Evolutionary conservation across 2,888 invertebrate species (phyloP).

Genomic region (Drosophila gaucha): DNA sequence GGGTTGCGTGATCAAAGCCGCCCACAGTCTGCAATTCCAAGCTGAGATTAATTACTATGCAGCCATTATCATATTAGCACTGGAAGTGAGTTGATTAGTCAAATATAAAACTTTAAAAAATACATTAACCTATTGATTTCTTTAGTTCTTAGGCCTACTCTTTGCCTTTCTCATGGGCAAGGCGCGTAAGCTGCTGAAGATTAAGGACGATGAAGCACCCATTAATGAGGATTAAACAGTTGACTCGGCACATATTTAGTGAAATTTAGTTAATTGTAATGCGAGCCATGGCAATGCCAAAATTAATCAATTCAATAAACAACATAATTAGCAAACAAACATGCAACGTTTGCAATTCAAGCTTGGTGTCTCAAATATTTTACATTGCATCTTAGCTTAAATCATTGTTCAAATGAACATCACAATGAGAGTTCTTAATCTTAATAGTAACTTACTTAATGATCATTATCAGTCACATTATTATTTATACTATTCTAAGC

Average conservation of each 20-base stretch:
- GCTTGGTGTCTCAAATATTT: too few relatives aligned
- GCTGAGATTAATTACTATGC: slow-evolving; percentile 63
- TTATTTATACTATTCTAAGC: background rate
- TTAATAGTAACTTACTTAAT: background rate
- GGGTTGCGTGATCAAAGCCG: slow-evolving; percentile 69
- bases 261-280: slow-evolving; percentile 18
- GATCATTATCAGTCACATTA: background rate
- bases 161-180: slow-evolving; percentile 63
- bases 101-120: too few relatives aligned
- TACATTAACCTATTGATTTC: background rate
- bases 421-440: too few relatives aligned
- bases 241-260: background rate
- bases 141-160: slow-evolving; percentile 57
- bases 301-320: slow-evolving; percentile 35
- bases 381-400: background rate
- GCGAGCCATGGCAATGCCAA: slow-evolving; percentile 34
- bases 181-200: slow-evolving; percentile 62
- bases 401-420: too few relatives aligned
- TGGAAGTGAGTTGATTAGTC: slow-evolving; percentile 55
- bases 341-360: background rate
- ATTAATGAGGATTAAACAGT: slow-evolving; percentile 53
- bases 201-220: slow-evolving; percentile 68
- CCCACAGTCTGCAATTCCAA: slow-evolving; percentile 40
- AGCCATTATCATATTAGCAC: slow-evolving; percentile 52
- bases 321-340: background rate